These are phyloP conservation scores for Sphaerodactylus townsendi DNA, from an alignment of 2,113 vertebrate species.

Conservation along the genomic window DNA sequence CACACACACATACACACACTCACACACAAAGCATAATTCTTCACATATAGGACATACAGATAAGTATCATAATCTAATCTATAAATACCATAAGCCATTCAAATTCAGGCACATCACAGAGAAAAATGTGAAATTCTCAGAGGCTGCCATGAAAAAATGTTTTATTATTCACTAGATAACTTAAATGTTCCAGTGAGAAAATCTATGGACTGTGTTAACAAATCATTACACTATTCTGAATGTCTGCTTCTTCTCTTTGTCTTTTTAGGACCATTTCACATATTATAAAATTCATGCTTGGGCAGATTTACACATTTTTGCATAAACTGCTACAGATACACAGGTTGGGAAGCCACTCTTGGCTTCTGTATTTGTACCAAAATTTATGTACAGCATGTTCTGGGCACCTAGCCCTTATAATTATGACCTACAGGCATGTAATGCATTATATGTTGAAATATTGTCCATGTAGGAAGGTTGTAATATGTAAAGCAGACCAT, in stretches of 20 bases:
- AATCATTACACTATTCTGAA: not conserved
- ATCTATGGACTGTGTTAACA: not conserved
- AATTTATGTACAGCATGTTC: too few species aligned
- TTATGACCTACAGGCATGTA: not conserved
- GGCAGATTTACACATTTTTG: too few species aligned
- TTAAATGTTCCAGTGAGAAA: not conserved
- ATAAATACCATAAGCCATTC: not conserved
- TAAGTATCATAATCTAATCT: not conserved
- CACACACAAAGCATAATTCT: not conserved
- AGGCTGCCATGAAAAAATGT: not conserved
- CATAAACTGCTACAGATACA: too few species aligned
- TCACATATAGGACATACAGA: not conserved
- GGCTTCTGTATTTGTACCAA: too few species aligned
- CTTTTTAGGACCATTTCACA: not conserved
- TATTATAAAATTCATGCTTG: too few species aligned
- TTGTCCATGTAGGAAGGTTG: not conserved
- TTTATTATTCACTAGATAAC: not conserved
- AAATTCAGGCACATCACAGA: not conserved
- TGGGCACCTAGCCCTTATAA: too few species aligned
- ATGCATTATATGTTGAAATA: not conserved
- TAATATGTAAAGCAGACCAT: not conserved
- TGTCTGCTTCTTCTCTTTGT: not conserved
- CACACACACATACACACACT: too few species aligned
- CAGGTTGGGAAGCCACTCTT: not conserved
- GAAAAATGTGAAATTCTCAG: not conserved